These are phyloP conservation scores for Caenorhabditis inopinata DNA, from an alignment of 1,140 invertebrate genomes.

Conservation along the genomic window DNA sequence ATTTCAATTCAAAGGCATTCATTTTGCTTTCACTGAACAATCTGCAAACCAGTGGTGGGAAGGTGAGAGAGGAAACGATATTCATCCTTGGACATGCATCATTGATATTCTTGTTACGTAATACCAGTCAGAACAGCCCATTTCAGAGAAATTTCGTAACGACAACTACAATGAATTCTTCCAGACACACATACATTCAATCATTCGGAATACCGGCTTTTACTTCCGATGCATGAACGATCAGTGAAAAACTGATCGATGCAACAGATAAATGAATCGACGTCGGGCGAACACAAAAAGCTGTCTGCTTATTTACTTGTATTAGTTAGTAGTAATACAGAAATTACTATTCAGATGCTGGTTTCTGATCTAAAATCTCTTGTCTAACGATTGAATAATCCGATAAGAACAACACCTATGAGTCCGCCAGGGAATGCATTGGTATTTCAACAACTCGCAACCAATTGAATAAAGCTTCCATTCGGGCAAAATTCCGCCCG, in stretches of 20 bases:
- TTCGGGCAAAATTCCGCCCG: too few relatives aligned
- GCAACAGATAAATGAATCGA: constrained; percentile 17
- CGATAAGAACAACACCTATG: too few relatives aligned
- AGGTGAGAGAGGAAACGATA: too few relatives aligned
- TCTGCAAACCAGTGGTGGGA: too few relatives aligned
- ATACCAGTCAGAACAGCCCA: background rate
- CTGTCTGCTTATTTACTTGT: constrained; percentile 11
- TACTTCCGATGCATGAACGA: background rate
- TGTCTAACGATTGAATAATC: too few relatives aligned
- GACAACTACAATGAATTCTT: background rate
- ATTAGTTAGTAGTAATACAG: background rate
- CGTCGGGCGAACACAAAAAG: background rate
- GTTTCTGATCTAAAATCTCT: background rate
- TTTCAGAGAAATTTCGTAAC: background rate
- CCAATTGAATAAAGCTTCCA: too few relatives aligned
- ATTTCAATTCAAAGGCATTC: too few relatives aligned
- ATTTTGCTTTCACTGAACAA: too few relatives aligned
- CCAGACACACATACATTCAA: background rate
- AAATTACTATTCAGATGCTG: too few relatives aligned
- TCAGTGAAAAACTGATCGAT: constrained; percentile 3
- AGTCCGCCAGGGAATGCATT: too few relatives aligned
- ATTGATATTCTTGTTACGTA: background rate
- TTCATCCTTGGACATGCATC: too few relatives aligned
- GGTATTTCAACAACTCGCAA: too few relatives aligned
- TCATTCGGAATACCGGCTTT: constrained; percentile 17